Evolutionary conservation across 2,888 invertebrate genomes (phyloP), one percentile per base, ranked within the genome.

Genomic region (Dysmachus trigonus): DNA sequence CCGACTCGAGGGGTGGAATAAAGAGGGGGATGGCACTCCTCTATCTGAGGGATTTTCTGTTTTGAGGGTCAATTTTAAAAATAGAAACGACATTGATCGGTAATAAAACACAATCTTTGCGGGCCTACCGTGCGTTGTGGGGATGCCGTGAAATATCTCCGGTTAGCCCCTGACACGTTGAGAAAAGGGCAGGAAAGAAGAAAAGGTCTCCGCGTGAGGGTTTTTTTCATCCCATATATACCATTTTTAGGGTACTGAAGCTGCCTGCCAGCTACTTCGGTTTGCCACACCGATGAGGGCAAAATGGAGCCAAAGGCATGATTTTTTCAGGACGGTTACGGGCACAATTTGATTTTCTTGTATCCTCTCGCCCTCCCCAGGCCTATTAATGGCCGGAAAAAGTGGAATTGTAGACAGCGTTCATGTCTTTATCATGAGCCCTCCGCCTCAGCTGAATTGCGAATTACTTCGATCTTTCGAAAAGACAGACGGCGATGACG

Each of bases 21-120:
- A 33, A 30, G 13, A 13, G 4, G 33, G 35, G 38, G 53, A 62
- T n/a, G 35, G 27, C 62, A 62, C 22, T 62, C 62, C 30, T 51
- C 62, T 82, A 82, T 82, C 81, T 13, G 10, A 62, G 35, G 62
- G 35, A 62, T 47, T 31, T 82, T 41, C 18, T 33, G 33, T 62
- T 62, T 62, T 62, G 62, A 53, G 81, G 62, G 81, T 31, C 77
- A 82, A 82, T 82, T 82, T 82, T 82, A 82, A 82, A 82, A 82
- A 82, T 82, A 82, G 81, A 62, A 82, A 33, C 77, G 62, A 62
- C 38, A 82, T 82, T 82, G 41, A 62, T 82, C 81, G 81, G 81
- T 82, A 62, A 53, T 82, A 62, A 62, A 62, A 82, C 31, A 62
- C 81, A 82, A 82, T 82, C 35, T 62, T 31, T 51, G 22, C 33